Conservation (phyloP, 1,140 invertebrate species). For the Cheumatopsyche charites region DNA sequence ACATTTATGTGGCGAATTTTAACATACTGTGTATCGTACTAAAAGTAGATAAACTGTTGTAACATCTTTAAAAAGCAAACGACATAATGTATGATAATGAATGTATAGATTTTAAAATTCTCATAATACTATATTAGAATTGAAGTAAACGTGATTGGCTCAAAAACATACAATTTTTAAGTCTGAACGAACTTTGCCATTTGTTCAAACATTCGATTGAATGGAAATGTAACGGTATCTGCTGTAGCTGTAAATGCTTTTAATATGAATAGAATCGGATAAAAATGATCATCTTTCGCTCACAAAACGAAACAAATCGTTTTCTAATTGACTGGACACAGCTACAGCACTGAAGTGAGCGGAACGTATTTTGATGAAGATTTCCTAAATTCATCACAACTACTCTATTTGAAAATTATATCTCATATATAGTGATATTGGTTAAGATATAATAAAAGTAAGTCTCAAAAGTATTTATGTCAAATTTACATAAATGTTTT, state of each 20-base stretch:
- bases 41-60: conserved; percentile 10
- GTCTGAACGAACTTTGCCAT: conserved; percentile 46
- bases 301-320: too few species aligned
- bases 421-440: conserved; percentile 44
- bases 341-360: too few species aligned
- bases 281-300: background rate
- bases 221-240: background rate
- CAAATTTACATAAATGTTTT: conserved; percentile 49
- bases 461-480: conserved; percentile 46
- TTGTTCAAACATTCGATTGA: conserved; percentile 36
- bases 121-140: conserved; percentile 28
- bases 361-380: conserved; percentile 15
- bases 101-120: conserved; percentile 43
- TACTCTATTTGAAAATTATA: conserved; percentile 45
- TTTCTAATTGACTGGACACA: too few species aligned
- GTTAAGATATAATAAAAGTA: conserved; percentile 45
- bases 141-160: conserved; percentile 3
- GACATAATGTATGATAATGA: conserved; percentile 27
- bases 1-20: conserved; percentile 9
- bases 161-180: conserved; percentile 27
- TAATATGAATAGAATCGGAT: background rate
- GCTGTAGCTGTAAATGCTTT: background rate
- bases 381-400: conserved; percentile 43
- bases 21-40: conserved; percentile 4
- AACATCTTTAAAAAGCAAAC: background rate